phyloP scores from a whole-genome alignment of 2,113 vertebrate genomes.

The Equus quagga region DNA sequence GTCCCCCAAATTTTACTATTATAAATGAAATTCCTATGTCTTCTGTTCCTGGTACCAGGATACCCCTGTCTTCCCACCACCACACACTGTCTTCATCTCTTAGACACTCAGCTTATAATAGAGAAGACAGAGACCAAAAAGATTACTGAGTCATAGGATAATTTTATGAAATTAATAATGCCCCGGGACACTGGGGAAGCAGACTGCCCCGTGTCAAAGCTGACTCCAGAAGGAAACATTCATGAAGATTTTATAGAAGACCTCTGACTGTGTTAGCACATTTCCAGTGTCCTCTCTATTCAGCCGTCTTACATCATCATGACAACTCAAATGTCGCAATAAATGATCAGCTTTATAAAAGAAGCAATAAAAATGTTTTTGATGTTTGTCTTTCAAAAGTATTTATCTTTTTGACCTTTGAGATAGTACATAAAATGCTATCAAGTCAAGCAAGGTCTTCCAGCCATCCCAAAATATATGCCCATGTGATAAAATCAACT shows the following conservation, averaged over 20 bases:
- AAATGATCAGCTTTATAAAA: neutral
- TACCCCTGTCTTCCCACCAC: neutral
- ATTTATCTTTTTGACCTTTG: constrained; percentile 39
- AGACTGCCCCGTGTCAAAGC: neutral
- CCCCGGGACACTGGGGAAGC: neutral
- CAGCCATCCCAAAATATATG: too few species aligned
- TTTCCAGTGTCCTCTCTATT: neutral
- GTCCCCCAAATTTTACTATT: neutral
- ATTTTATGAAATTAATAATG: neutral
- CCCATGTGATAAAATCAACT: neutral
- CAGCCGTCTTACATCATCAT: neutral
- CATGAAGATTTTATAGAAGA: neutral
- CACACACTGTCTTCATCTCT: neutral
- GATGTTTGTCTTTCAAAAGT: neutral
- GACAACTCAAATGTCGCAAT: neutral
- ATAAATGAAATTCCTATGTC: neutral
- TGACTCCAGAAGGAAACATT: neutral
- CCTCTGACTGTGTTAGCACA: accelerated
- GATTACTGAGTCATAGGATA: neutral
- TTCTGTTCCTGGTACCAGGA: neutral
- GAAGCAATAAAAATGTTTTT: neutral
- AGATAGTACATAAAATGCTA: neutral
- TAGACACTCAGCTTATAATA: neutral
- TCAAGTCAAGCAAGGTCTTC: neutral
- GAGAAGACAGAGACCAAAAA: neutral